Conservation (phyloP, 2,797 vertebrate genomes). For the Moxostoma hubbsi region DNA sequence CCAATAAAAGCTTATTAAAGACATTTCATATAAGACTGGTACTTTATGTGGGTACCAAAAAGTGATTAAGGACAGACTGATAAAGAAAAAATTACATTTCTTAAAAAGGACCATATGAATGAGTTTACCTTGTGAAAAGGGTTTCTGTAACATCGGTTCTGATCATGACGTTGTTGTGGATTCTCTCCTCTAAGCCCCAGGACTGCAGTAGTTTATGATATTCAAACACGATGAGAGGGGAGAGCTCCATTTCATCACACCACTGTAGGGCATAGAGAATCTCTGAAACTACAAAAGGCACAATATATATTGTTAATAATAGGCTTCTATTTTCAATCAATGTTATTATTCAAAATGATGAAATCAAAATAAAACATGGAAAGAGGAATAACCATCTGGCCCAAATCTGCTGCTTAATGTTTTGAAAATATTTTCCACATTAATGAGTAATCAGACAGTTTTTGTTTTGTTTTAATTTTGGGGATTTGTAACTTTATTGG, state of each 20-base stretch:
- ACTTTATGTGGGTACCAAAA: neutral
- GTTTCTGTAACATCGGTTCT: conserved; percentile 73
- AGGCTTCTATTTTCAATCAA: too few species aligned
- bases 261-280: conserved; percentile 90
- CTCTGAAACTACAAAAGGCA: conserved; percentile 81
- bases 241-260: conserved; percentile 87
- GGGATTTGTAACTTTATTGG: too few species aligned
- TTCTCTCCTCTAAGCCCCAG: conserved; percentile 76
- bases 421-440: too few species aligned
- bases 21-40: neutral
- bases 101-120: conserved; percentile 34
- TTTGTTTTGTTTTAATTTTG: too few species aligned
- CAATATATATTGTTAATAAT: neutral
- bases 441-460: too few species aligned
- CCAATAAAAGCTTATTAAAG: conserved; percentile 35
- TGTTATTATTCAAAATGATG: too few species aligned
- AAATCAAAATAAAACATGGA: too few species aligned
- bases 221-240: conserved; percentile 74
- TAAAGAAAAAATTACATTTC: conserved; percentile 33
- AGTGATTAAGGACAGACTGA: conserved; percentile 25
- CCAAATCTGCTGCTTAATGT: too few species aligned
- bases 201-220: conserved; percentile 81
- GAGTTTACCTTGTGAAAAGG: conserved; percentile 84
- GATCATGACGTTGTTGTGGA: conserved; percentile 59
- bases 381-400: too few species aligned